phyloP scores from a whole-genome alignment of 2,113 vertebrate genomes.

The Carettochelys insculpta region DNA sequence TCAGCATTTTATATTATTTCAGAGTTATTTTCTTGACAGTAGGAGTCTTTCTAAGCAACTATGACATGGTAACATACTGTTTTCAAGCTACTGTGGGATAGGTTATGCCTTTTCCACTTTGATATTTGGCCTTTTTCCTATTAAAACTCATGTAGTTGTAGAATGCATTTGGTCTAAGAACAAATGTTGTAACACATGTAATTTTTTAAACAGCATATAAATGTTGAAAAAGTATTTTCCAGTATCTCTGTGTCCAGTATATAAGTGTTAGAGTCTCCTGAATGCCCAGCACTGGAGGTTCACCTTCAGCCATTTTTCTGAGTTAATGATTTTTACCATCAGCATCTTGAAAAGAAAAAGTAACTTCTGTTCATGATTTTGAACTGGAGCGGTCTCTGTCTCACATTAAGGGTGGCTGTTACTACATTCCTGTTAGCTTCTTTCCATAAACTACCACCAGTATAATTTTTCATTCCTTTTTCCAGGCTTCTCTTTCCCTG shows the following conservation, averaged over 20 bases:
- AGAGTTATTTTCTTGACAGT: background rate
- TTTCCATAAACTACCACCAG: background rate
- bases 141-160: background rate
- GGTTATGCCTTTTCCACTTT: background rate
- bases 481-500: background rate
- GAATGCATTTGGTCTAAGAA: background rate
- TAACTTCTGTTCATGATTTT: background rate
- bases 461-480: background rate
- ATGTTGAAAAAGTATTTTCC: conserved; percentile 27
- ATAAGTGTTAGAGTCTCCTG: no score
- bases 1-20: background rate
- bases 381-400: background rate
- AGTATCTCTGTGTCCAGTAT: background rate
- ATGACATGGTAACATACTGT: accelerated
- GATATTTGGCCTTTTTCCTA: no score
- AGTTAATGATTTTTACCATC: background rate
- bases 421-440: background rate
- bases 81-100: background rate
- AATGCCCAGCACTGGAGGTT: background rate
- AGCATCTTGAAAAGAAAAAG: background rate
- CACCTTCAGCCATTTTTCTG: background rate
- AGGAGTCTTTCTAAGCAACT: background rate
- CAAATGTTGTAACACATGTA: conserved; percentile 14
- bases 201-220: no score
- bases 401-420: background rate